phyloP scores from a whole-genome alignment of 2,888 invertebrate species.

The Leucania comma region DNA sequence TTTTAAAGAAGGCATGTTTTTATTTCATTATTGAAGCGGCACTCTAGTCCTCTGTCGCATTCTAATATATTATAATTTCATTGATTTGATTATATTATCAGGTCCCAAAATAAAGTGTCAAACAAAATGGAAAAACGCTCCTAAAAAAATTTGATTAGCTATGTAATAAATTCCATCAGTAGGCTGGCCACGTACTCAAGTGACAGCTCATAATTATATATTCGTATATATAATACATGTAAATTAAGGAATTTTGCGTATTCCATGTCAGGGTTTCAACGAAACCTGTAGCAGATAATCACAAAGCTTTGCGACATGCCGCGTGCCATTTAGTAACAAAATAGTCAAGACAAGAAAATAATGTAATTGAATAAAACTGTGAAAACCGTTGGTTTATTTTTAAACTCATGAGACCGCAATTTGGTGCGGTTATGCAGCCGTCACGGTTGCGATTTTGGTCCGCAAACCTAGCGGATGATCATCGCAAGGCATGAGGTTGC shows the following conservation, averaged over 20 bases:
- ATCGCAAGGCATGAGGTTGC: too few species aligned
- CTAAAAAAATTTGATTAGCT: background rate
- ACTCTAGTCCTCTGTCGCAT: background rate
- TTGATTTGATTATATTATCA: background rate
- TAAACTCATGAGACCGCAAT: too few species aligned
- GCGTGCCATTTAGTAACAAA: background rate
- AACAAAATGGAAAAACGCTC: background rate
- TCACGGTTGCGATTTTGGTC: too few species aligned
- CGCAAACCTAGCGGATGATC: too few species aligned
- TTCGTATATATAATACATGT: background rate
- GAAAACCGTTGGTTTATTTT: too few species aligned
- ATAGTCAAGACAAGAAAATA: background rate
- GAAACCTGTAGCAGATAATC: background rate
- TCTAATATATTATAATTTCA: background rate
- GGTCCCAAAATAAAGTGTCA: conserved; percentile 14
- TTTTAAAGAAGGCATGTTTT: background rate
- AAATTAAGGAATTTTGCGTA: conserved; percentile 8
- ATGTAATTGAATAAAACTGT: too few species aligned
- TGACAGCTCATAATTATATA: conserved; percentile 1
- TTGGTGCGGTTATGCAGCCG: too few species aligned
- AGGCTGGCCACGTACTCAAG: conserved; percentile 10
- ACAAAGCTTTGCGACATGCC: too few species aligned
- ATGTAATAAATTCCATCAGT: background rate
- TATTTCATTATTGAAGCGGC: background rate
- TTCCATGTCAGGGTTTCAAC: background rate